These are phyloP conservation scores for Acrocephalus scirpaceus DNA, from an alignment of 2,797 vertebrate genomes.

Conservation along the genomic window DNA sequence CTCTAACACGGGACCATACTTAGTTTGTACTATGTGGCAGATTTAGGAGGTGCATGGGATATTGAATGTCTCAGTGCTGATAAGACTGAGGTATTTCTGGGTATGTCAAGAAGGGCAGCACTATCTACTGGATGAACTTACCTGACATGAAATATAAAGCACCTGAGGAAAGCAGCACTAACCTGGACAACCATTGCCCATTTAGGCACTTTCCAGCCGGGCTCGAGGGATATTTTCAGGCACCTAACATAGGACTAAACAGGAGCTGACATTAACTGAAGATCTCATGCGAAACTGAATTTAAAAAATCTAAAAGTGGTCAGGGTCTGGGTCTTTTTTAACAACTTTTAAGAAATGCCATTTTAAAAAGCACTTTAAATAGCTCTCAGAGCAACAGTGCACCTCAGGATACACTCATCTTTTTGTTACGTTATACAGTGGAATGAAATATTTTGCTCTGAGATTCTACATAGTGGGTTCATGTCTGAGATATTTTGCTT, in stretches of 20 bases:
- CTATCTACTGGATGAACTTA: background rate
- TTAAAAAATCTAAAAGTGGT: background rate
- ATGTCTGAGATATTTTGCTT: background rate
- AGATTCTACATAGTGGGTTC: background rate
- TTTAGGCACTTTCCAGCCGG: no score
- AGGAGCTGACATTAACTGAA: background rate
- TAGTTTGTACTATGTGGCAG: background rate
- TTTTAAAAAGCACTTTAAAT: background rate
- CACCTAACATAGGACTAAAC: background rate
- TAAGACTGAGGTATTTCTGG: background rate
- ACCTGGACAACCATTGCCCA: background rate
- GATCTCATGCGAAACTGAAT: background rate
- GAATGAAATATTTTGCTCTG: background rate
- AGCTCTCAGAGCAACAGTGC: background rate
- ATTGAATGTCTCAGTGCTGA: background rate
- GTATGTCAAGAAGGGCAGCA: background rate
- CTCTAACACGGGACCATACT: background rate
- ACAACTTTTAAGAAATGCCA: background rate
- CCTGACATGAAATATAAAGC: background rate
- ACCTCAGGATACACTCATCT: background rate
- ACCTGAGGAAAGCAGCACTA: background rate
- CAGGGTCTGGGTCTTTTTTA: background rate
- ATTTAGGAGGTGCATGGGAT: background rate
- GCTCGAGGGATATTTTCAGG: no score
- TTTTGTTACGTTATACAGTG: background rate